These are phyloP conservation scores for Theretra japonica DNA, from an alignment of 2,888 invertebrate species.

Conservation along the genomic window DNA sequence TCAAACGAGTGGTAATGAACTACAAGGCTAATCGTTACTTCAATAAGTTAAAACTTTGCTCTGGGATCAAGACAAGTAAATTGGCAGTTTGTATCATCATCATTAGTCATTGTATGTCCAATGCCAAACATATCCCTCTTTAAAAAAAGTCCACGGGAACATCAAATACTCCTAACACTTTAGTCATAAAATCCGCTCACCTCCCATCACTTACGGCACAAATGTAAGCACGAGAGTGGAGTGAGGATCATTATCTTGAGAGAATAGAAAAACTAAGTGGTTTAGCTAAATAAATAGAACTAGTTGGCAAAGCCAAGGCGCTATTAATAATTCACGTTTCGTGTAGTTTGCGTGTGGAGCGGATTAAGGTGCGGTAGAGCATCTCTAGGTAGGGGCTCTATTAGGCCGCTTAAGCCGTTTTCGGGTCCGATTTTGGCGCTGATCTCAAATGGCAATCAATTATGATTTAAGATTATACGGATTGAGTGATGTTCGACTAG, in stretches of 20 bases:
- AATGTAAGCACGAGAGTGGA: slow-evolving; percentile 35
- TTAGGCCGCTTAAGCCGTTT: slow-evolving; percentile 16
- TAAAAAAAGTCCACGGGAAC: background rate
- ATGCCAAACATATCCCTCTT: too few species aligned
- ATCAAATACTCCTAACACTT: background rate
- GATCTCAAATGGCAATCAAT: slow-evolving; percentile 6
- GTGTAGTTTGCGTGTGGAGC: background rate
- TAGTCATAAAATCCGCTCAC: slow-evolving; percentile 7
- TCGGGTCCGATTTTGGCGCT: slow-evolving; percentile 6
- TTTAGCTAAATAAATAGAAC: slow-evolving; percentile 39
- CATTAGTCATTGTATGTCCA: too few species aligned
- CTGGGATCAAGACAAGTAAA: too few species aligned
- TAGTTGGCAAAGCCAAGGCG: background rate
- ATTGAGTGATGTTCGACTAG: background rate
- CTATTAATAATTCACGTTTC: slow-evolving; percentile 3
- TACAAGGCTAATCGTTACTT: too few species aligned
- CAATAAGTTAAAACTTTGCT: too few species aligned
- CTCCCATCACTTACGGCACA: slow-evolving; percentile 30
- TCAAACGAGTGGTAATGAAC: too few species aligned
- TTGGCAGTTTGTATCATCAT: too few species aligned
- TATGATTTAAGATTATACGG: slow-evolving; percentile 1
- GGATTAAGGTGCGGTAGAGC: background rate
- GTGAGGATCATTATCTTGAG: slow-evolving; percentile 44
- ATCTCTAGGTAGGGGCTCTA: background rate
- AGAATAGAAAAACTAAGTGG: slow-evolving; percentile 51